phyloP scores from a whole-genome alignment of 1,140 invertebrate genomes.

The Argopecten irradians region DNA sequence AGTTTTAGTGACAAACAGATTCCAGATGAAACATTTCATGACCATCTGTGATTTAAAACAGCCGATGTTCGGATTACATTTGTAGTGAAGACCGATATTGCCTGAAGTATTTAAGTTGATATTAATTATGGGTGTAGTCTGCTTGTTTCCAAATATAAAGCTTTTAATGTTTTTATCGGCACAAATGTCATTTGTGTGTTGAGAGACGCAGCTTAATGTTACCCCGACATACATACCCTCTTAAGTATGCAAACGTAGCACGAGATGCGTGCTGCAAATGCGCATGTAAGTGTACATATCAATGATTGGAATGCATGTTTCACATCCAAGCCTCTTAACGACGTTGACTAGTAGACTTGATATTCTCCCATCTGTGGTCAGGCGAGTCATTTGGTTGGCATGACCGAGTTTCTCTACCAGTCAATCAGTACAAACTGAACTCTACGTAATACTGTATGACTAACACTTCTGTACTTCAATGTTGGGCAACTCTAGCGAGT shows the following conservation, averaged over 20 bases:
- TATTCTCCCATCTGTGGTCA: not conserved
- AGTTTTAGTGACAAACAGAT: too few relatives aligned
- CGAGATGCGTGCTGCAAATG: not conserved
- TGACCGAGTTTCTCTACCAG: not conserved
- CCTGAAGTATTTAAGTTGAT: conserved; percentile 4
- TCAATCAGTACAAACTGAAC: not conserved
- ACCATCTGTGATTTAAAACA: not conserved
- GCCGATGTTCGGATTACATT: not conserved
- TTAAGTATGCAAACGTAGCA: not conserved
- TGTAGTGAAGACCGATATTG: not conserved
- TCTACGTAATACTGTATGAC: not conserved
- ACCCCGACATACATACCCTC: not conserved
- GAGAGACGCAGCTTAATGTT: not conserved
- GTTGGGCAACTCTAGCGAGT: not conserved
- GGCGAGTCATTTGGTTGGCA: not conserved
- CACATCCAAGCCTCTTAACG: not conserved
- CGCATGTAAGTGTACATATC: not conserved
- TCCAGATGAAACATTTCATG: not conserved
- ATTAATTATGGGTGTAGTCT: conserved; percentile 22
- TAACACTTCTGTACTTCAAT: not conserved
- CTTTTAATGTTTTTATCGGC: not conserved
- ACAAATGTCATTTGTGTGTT: not conserved
- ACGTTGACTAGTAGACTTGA: not conserved
- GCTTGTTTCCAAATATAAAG: not conserved
- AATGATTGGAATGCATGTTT: not conserved